Base-by-base conservation (phyloP, 1,140 invertebrate species). In the Meteorus sp. region DNA sequence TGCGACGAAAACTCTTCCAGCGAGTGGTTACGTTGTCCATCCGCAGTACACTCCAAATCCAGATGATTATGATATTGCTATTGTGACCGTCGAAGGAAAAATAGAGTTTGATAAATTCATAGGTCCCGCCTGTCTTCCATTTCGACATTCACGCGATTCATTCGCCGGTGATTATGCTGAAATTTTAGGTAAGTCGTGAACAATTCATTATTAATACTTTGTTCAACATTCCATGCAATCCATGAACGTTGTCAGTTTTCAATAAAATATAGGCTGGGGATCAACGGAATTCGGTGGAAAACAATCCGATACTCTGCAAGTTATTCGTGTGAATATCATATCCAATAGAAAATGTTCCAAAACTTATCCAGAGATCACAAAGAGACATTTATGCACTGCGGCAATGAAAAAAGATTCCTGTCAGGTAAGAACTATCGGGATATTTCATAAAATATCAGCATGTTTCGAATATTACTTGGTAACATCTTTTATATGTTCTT, bases 381-480 rank as follows among this genome's bases (percentile, higher is more conserved):
- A 8, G 1, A 63, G 81, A 1, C 86, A 90, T 72, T 78, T 92
- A 22, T 93, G 90, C 70, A 90, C 88, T 1, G 88, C 82, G 35
- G 74, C 79, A 0, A 64, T 73, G 15, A 81, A 81, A 37, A 58
- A 85, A 64, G 88, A 89, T 68, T 76, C 86, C 3, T 90, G 88
- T 69, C 83, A 85, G 76, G 84, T 85, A 75, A 56, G 15, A 7
- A 23, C n/a, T n/a, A n/a, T n/a, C n/a, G n/a, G n/a, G n/a, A n/a
- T n/a, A n/a, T n/a, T n/a, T n/a, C n/a, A n/a, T n/a, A n/a, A n/a
- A n/a, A n/a, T n/a, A n/a, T n/a, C n/a, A n/a, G n/a, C n/a, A n/a
- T n/a, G n/a, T n/a, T n/a, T n/a, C n/a, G n/a, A n/a, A n/a, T n/a
- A n/a, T n/a, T n/a, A n/a, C n/a, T n/a, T n/a, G n/a, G n/a, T n/a